Base-by-base conservation (phyloP, 2,888 invertebrate species). In the Drosophila pseudotalamancana region DNA sequence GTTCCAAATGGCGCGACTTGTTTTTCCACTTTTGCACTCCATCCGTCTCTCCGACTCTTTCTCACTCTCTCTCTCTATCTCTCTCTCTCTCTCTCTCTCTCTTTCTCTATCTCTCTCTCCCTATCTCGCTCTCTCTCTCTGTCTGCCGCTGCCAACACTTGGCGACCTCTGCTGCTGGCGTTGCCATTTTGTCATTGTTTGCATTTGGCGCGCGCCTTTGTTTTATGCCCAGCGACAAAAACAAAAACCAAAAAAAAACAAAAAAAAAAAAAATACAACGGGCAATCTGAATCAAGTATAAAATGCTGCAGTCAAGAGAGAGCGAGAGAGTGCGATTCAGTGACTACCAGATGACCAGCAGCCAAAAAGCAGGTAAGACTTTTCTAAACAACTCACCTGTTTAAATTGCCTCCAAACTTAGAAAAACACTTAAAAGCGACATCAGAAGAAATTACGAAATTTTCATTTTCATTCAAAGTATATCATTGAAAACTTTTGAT, bases 101-200 rank as follows among this genome's bases (percentile, higher is more conserved):
- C n/a, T n/a, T n/a, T 23, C 4, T 40, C 21, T 5, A 6, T 25
- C 40, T 16, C 3, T 25, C 12, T 35, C 4, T 35, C 18, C 1
- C 4, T 5, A 6, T 32, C 12, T 12, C 12, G 5, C 12, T 6
- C 32, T 6, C n/a, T 25, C 25, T 35, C 46, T 37, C 63, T 49
- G 68, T 61, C 78, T 70, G 60, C 46, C 59, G 71, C 66, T 59
- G 59, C 67, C 66, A 72, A 62, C 66, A 54, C 66, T 70, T 72
- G 76, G 77, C 63, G 76, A 75, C 76, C 77, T 46, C 77, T 72
- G 60, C 69, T 74, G 77, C 64, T 70, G 67, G 74, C 77, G 87
- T 68, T 70, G 87, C 70, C 80, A 72, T 81, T 81, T 84, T 80
- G 84, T 84, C 80, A 81, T 81, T 81, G 80, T 87, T 87, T 83